Base-by-base conservation (phyloP, 2,888 invertebrate genomes). In the Lochmaea capreae region DNA sequence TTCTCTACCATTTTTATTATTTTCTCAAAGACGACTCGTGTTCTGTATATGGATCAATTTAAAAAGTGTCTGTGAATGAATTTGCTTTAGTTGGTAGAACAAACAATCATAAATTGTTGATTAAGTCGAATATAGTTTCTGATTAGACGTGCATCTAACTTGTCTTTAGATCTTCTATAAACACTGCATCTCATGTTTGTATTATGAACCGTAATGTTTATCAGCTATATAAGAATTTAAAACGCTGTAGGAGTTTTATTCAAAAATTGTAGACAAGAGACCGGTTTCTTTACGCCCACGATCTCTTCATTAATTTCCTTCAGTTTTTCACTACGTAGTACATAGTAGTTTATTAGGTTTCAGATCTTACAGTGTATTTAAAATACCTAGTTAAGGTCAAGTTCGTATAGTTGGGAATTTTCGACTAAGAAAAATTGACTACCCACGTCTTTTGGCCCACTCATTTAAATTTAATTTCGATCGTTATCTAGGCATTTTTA, bases 251-350 rank as follows among this genome's bases (percentile, higher is more conserved):
- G 61, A 39, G 62, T 63, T 33, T 59, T 63, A 12, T 69, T 69
- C 33, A 63, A 54, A 69, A 54, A 33, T 39, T 42, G 62, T 62
- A 39, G 16, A 62, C 59, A 26, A 26, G 22, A 26, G 12, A 39
- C 73, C 76, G 73, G 76, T 76, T 76, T 76, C 57, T 76, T 71
- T 39, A 73, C 76, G 73, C 76, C 76, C 57, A 76, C 76, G 22
- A 71, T 57, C 5, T 70, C 67, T 54, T 52, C 70, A 52, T 62
- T 57, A 26, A 54, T 62, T 72, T 59, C 42, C 54, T 57, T 33
- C 61, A 18, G 18, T 62, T 39, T 65, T 49, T 16, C 65, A 49
- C 11, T n/a, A 14, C 16, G 33, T 18, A n/a, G n/a, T n/a, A n/a
- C n/a, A n/a, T n/a, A 22, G 22, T 3, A 22, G 22, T 22, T 22